A percentile compares a stretch with the other conserved stretches of the same genome.
Evolutionary conservation across 2,888 invertebrate species (phyloP).

Genomic region (Diadromus collaris): DNA sequence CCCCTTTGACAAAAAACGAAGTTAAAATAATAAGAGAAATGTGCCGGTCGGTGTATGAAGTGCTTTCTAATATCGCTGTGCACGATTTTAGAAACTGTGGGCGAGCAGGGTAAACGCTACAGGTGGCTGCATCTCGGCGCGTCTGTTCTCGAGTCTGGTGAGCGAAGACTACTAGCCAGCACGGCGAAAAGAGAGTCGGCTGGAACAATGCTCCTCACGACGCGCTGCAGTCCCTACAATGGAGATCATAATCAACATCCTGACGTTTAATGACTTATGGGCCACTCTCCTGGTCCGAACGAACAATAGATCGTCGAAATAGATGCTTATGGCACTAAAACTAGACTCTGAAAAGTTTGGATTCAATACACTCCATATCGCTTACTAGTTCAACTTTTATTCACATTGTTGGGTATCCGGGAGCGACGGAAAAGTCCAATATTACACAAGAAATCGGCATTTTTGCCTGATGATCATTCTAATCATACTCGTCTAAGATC

Average conservation of each 20-base stretch:
- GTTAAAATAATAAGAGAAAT: slow-evolving; percentile 17
- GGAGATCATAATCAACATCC: slow-evolving; percentile 77
- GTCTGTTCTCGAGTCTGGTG: slow-evolving; percentile 26
- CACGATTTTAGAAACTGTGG: slow-evolving; percentile 36
- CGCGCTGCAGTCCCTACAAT: slow-evolving; percentile 72
- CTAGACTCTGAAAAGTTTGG: slow-evolving; percentile 11
- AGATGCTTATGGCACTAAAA: slow-evolving; percentile 71
- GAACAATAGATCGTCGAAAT: slow-evolving; percentile 75
- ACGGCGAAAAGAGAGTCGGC: slow-evolving; percentile 42
- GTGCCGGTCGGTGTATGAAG: slow-evolving; percentile 20
- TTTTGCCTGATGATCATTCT: background rate
- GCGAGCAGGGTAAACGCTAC: slow-evolving; percentile 46
- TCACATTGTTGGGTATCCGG: slow-evolving; percentile 6
- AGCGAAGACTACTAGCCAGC: slow-evolving; percentile 18
- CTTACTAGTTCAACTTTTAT: slow-evolving; percentile 5
- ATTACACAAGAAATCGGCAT: background rate
- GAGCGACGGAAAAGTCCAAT: slow-evolving; percentile 1
- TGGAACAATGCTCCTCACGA: slow-evolving; percentile 76
- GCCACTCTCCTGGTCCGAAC: slow-evolving; percentile 57
- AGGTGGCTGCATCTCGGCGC: slow-evolving; percentile 39
- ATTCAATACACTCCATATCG: slow-evolving; percentile 28
- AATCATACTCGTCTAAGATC: background rate
- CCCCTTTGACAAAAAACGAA: slow-evolving; percentile 19
- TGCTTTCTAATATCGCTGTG: slow-evolving; percentile 49
- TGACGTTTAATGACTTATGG: slow-evolving; percentile 78